These are phyloP conservation scores for Parnassius orleans DNA, from an alignment of 2,888 invertebrate species.

Conservation along the genomic window DNA sequence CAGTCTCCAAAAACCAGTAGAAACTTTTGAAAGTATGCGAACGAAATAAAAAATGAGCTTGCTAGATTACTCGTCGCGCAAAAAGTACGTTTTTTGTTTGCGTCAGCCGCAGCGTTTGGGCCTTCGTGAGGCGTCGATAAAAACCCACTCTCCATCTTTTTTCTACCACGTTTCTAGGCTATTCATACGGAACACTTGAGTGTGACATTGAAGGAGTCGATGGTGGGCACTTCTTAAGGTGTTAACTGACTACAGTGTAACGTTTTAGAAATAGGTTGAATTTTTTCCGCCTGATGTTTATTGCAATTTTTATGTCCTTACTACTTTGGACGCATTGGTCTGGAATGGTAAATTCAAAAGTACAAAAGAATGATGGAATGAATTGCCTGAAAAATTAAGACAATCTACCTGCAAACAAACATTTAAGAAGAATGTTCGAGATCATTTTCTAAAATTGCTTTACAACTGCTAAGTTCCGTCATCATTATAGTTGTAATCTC, in stretches of 20 bases:
- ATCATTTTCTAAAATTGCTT: no score
- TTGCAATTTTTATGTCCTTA: no score
- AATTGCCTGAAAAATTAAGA: no score
- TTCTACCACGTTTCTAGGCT: conserved; percentile 4
- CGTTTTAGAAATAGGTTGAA: background rate
- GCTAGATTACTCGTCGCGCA: conserved; percentile 13
- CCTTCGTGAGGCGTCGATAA: conserved; percentile 10
- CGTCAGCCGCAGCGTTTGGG: background rate
- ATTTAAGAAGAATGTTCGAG: no score
- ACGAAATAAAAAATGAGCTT: conserved; percentile 17
- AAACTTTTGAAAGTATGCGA: conserved; percentile 21
- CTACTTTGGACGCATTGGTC: no score
- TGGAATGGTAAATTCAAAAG: no score
- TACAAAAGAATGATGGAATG: no score
- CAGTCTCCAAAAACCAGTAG: conserved; percentile 11
- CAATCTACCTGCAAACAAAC: no score
- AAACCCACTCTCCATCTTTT: conserved; percentile 14
- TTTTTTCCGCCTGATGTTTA: no score
- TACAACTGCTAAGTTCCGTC: no score
- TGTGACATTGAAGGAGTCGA: conserved; percentile 18
- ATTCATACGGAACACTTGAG: conserved; percentile 12
- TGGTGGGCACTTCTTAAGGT: conserved; percentile 1
- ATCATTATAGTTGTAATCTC: no score
- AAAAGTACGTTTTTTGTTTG: conserved; percentile 9
- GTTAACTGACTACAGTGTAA: conserved; percentile 5